These are phyloP conservation scores for Aquatica leii DNA, from an alignment of 2,888 invertebrate species.

Conservation along the genomic window DNA sequence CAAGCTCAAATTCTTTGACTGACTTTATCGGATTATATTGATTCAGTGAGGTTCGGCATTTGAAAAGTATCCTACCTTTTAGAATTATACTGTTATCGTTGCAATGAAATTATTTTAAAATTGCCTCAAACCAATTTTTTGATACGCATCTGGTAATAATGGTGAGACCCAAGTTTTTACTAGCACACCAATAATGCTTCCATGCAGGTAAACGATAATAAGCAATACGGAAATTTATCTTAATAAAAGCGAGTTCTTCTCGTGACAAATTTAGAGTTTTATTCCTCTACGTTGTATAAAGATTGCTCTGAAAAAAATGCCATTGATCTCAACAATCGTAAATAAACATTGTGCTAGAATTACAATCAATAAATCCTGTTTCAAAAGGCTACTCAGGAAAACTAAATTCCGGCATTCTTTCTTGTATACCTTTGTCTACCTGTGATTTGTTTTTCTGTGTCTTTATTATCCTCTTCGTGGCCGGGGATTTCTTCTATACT, in stretches of 20 bases:
- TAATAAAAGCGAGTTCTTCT: slow-evolving; percentile 28
- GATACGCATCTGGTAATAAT: slow-evolving; percentile 14
- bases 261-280: slow-evolving; percentile 29
- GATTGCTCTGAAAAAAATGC: slow-evolving; percentile 37
- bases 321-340: slow-evolving; percentile 28
- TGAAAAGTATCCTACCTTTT: slow-evolving; percentile 2
- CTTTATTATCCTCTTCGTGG: no score
- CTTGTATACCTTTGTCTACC: no score
- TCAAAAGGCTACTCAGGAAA: no score
- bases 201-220: slow-evolving; percentile 30
- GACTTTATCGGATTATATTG: slow-evolving; percentile 18
- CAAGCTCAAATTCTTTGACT: slow-evolving; percentile 5
- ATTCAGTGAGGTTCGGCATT: slow-evolving; percentile 8
- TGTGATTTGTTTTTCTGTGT: no score
- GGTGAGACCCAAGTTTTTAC: slow-evolving; percentile 14
- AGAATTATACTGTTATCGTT: slow-evolving; percentile 9
- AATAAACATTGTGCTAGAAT: slow-evolving; percentile 7
- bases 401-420: no score
- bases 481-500: no score
- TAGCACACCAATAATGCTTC: slow-evolving; percentile 12
- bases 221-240: slow-evolving; percentile 31
- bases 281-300: slow-evolving; percentile 35
- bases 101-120: slow-evolving; percentile 21
- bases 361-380: no score
- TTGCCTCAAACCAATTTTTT: slow-evolving; percentile 20